Evolutionary conservation across 2,113 vertebrate genomes (phyloP).

Genomic region (Eptesicus fuscus): DNA sequence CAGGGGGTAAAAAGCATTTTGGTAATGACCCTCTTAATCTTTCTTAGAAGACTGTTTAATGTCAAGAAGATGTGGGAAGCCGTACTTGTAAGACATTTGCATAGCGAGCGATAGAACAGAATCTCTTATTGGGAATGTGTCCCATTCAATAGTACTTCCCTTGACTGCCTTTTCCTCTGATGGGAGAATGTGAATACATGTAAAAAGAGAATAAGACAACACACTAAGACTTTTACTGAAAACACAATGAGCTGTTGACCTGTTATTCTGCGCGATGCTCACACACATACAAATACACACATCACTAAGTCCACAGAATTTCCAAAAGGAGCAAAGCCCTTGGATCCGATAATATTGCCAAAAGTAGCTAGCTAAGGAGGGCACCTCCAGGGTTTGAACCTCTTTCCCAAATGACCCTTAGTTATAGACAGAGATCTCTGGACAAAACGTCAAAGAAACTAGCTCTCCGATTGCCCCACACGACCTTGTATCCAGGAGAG

Average conservation of each 20-base stretch:
- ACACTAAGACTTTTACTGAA: not conserved
- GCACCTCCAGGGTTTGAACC: rapidly evolving
- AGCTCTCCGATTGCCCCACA: not conserved
- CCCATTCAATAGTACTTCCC: not conserved
- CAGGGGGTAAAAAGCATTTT: not conserved
- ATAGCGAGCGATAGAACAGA: not conserved
- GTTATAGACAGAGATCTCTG: not conserved
- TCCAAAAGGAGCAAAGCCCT: not conserved
- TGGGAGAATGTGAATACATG: not conserved
- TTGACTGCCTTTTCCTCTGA: not conserved
- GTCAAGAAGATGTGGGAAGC: not conserved
- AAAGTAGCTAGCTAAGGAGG: not conserved
- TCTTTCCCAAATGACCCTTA: not conserved
- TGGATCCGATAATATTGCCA: not conserved
- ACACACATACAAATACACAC: not conserved
- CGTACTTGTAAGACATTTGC: not conserved
- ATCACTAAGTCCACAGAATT: not conserved
- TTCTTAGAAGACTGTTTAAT: not conserved
- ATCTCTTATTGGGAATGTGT: not conserved
- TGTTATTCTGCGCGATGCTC: not conserved
- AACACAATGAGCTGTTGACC: not conserved
- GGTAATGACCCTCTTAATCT: not conserved
- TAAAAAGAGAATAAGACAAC: not conserved
- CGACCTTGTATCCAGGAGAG: not conserved
- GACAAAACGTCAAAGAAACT: not conserved